Percentiles rank a stretch among this genome's conserved stretches.
Conservation (phyloP, 2,888 invertebrate species). For the Ceramica pisi region DNA sequence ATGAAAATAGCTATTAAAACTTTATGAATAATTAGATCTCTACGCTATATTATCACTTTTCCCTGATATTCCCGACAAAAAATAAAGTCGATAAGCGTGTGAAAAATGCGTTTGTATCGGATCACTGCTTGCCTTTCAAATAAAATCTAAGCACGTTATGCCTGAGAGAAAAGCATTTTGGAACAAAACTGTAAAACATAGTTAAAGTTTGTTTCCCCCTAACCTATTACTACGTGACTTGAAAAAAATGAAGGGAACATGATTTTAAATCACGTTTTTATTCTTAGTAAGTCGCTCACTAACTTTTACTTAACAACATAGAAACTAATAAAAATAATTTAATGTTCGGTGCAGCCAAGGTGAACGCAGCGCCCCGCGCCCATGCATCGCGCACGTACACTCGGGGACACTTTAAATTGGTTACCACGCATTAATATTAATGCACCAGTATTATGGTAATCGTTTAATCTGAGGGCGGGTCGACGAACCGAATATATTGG, state of each 20-base stretch:
- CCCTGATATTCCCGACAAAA: not conserved
- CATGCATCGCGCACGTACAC: slow-evolving; percentile 46
- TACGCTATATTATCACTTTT: not conserved
- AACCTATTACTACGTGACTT: slow-evolving; percentile 20
- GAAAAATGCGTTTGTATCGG: not conserved
- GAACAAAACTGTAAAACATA: not conserved
- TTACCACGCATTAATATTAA: slow-evolving; percentile 68
- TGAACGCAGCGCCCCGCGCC: slow-evolving; percentile 30
- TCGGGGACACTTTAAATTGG: slow-evolving; percentile 67
- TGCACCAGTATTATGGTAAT: slow-evolving; percentile 66
- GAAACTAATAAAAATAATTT: slow-evolving; percentile 50
- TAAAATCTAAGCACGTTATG: not conserved
- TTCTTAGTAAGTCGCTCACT: slow-evolving; percentile 24
- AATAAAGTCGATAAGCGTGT: not conserved
- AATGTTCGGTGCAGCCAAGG: slow-evolving; percentile 43
- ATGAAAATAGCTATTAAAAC: not conserved
- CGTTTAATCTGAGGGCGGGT: slow-evolving; percentile 63
- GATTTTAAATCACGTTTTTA: not conserved
- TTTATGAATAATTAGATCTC: no score
- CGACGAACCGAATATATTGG: slow-evolving; percentile 60
- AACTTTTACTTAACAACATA: slow-evolving; percentile 3
- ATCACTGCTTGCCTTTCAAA: not conserved
- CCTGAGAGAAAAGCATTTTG: not conserved
- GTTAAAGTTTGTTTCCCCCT: not conserved
- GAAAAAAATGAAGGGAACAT: not conserved